Base-by-base conservation (phyloP, 2,888 invertebrate species). In the Agrotis clavis region DNA sequence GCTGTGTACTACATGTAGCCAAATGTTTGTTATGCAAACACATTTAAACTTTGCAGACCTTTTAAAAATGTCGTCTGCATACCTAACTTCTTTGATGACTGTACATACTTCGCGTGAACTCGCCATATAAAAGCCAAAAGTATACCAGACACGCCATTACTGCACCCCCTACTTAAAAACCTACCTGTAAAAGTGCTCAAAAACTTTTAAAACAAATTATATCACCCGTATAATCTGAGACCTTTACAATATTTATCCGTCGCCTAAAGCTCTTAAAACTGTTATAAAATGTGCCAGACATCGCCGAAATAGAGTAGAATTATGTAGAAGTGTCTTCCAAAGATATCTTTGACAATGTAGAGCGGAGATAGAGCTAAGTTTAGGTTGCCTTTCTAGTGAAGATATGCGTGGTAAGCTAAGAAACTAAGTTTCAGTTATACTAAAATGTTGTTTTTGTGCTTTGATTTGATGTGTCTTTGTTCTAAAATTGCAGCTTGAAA, bases 241-340 rank as follows among this genome's bases (percentile, higher is more conserved):
- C 62, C 21, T 48, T n/a, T 79, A 66, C 11, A 82, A 56, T 67
- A 83, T 80, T 69, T 61, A 80, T 69, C 50, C 47, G 45, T n/a
- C 51, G 18, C 7, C 41, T 21, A 47, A 79, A 66, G 66, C 60
- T 83, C 80, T 79, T 67, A 69, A 73, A 80, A 74, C 66, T 69
- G 83, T 69, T 74, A 47, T 74, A 79, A 73, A 82, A 80, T 54
- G 47, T 69, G 56, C 53, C 63, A 69, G 83, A 64, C 53, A 64
- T 45, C 45, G n/a, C n/a, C 63, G 48, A 53, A 59, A 64, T 82
- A 50, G 45, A 80, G 21, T 4, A 53, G 18, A 67, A 80, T 80
- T 83, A 83, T 79, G 66, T 64, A 83, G 51, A 72, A n/a, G 45
- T 69, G 48, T 57, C 64, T 62, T 56, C 1, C 16, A 56, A 59